Conservation (phyloP, 1,140 invertebrate species). For the Drosophila nebulosa region DNA sequence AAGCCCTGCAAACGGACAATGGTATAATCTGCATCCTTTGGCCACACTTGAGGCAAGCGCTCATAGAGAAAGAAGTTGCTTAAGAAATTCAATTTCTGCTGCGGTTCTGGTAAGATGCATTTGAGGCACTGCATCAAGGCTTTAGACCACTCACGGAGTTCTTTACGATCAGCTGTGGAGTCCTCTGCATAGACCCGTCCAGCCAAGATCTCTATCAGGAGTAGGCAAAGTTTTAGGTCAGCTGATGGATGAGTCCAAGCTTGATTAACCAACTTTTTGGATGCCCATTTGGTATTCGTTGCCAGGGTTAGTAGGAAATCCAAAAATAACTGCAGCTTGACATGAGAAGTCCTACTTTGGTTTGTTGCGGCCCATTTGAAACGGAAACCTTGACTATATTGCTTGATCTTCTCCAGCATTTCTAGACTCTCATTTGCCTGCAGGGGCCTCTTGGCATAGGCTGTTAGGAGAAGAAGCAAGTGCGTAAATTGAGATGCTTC, state of each 20-base stretch:
- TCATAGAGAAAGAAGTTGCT: slow-evolving; percentile 81
- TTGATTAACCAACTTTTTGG: not conserved
- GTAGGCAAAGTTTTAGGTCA: slow-evolving; percentile 46
- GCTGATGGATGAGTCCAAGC: slow-evolving; percentile 46
- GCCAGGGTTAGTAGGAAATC: slow-evolving; percentile 59
- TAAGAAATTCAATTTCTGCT: slow-evolving; percentile 82
- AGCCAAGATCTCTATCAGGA: slow-evolving; percentile 37
- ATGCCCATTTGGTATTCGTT: slow-evolving; percentile 42
- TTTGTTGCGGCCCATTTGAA: slow-evolving; percentile 23
- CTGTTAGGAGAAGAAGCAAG: slow-evolving; percentile 65
- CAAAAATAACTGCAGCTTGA: slow-evolving; percentile 46
- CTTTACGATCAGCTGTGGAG: not conserved
- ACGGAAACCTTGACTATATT: slow-evolving; percentile 29
- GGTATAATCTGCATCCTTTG: slow-evolving; percentile 23
- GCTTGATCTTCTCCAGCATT: slow-evolving; percentile 39
- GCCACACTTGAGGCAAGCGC: slow-evolving; percentile 23
- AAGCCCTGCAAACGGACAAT: slow-evolving; percentile 57
- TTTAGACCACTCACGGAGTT: slow-evolving; percentile 44
- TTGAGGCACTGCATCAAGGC: slow-evolving; percentile 65
- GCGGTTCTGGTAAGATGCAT: slow-evolving; percentile 76
- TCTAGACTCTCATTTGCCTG: slow-evolving; percentile 37
- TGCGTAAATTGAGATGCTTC: slow-evolving; percentile 55
- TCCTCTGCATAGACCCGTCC: not conserved
- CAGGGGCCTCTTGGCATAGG: slow-evolving; percentile 43
- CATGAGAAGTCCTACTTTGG: slow-evolving; percentile 25